A percentile compares a stretch with the other conserved stretches of the same genome.
Evolutionary conservation across 2,113 vertebrate species (phyloP).

Genomic region (Aplodontia rufa): DNA sequence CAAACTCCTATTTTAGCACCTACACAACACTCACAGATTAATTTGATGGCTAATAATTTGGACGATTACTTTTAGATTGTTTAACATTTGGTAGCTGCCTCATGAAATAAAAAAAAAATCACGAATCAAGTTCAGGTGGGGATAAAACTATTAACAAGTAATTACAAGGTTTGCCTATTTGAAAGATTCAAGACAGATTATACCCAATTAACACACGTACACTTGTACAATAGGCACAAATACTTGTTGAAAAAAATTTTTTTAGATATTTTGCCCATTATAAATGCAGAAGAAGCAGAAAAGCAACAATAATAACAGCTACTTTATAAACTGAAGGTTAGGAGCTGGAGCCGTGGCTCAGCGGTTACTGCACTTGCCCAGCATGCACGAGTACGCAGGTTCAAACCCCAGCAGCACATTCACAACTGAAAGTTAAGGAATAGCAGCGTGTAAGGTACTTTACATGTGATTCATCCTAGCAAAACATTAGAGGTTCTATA

Average conservation of each 20-base stretch:
- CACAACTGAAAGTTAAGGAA: neutral
- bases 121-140: neutral
- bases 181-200: conserved; percentile 14
- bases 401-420: too few relatives aligned
- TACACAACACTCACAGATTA: neutral
- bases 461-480: neutral
- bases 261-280: neutral
- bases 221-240: neutral
- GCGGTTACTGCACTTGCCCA: too few relatives aligned
- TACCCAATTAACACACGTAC: neutral
- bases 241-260: neutral
- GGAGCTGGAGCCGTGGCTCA: too few relatives aligned
- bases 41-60: neutral
- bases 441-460: neutral
- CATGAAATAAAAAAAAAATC: conserved; percentile 1
- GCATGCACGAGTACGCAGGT: too few relatives aligned
- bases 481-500: neutral
- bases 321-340: neutral
- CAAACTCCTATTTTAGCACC: neutral
- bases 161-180: neutral
- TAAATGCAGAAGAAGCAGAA: neutral
- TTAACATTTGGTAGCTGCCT: neutral
- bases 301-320: neutral
- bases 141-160: neutral
- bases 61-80: neutral